Percentiles rank a stretch among this genome's conserved stretches.
Evolutionary conservation across 2,888 invertebrate genomes (phyloP).

Genomic region (Caenorhabditis sp.): DNA sequence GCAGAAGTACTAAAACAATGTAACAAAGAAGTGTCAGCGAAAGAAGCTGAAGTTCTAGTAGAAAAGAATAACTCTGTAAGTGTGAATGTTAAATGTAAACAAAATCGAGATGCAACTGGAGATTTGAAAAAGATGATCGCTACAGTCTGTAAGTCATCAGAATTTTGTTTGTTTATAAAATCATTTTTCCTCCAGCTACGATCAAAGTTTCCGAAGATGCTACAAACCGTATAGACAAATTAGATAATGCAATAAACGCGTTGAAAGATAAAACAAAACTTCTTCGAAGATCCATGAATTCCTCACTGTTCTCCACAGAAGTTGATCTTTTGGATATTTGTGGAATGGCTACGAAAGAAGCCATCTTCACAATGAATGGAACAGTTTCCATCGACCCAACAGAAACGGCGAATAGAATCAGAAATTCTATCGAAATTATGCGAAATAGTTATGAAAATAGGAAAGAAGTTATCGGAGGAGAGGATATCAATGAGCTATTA

Average conservation of each 20-base stretch:
- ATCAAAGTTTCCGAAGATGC: slow-evolving; percentile 2
- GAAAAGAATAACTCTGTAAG: background rate
- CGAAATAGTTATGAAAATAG: slow-evolving; percentile 2
- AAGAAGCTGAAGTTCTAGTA: background rate
- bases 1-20: background rate
- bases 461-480: slow-evolving; percentile 1
- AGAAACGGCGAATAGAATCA: slow-evolving; percentile 11
- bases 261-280: background rate
- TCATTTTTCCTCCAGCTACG: background rate
- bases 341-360: slow-evolving; percentile 13
- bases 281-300: slow-evolving; percentile 13
- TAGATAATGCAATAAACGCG: background rate
- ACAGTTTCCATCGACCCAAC: slow-evolving; percentile 16
- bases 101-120: background rate
- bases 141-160: background rate
- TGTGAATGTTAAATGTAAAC: background rate
- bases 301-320: slow-evolving; percentile 24
- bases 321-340: slow-evolving; percentile 19
- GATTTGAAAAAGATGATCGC: slow-evolving; percentile 3
- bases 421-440: slow-evolving; percentile 2
- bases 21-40: background rate
- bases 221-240: background rate
- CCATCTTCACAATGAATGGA: slow-evolving; percentile 18
- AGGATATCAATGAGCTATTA: slow-evolving; percentile 11
- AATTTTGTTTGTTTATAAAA: background rate